A percentile compares a stretch with the other conserved stretches of the same genome.
phyloP scores from a whole-genome alignment of 2,113 vertebrate species.

The Perca flavescens region DNA sequence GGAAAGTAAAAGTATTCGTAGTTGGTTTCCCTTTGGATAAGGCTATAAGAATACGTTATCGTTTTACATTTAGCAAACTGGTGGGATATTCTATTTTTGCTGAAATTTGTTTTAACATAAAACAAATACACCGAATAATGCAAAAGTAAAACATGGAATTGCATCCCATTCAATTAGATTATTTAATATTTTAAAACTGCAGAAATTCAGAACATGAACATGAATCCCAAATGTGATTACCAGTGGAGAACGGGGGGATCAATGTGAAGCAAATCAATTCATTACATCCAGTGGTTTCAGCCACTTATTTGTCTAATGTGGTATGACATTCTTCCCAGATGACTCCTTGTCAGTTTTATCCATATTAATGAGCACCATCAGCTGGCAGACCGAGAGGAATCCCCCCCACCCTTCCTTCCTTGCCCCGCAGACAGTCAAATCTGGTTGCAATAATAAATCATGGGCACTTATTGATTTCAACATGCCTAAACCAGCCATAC shows the following conservation, averaged over 20 bases:
- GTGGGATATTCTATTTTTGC: neutral
- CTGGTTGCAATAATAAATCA: constrained; percentile 61
- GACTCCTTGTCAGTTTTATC: constrained; percentile 75
- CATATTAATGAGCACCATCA: constrained; percentile 79
- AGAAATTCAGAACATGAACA: constrained; percentile 50
- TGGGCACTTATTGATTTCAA: constrained; percentile 50
- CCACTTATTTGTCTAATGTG: constrained; percentile 80
- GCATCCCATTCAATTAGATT: constrained; percentile 14
- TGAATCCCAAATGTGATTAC: constrained; percentile 71
- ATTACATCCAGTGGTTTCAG: constrained; percentile 72
- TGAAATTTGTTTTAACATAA: neutral
- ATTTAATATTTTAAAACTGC: constrained; percentile 58
- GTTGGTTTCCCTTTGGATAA: neutral
- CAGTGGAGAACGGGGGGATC: constrained; percentile 38
- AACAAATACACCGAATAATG: constrained; percentile 11
- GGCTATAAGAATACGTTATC: neutral
- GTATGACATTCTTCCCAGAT: constrained; percentile 78
- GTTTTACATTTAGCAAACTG: constrained; percentile 5
- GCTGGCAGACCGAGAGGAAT: constrained; percentile 62
- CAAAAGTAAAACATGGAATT: constrained; percentile 18
- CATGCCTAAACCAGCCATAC: constrained; percentile 21
- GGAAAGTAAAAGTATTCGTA: constrained; percentile 4
- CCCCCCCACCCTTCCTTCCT: constrained; percentile 46
- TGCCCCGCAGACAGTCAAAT: constrained; percentile 52
- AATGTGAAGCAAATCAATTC: constrained; percentile 74